Evolutionary conservation across 1,140 invertebrate genomes (phyloP).

Genomic region (Papilio xuthus): DNA sequence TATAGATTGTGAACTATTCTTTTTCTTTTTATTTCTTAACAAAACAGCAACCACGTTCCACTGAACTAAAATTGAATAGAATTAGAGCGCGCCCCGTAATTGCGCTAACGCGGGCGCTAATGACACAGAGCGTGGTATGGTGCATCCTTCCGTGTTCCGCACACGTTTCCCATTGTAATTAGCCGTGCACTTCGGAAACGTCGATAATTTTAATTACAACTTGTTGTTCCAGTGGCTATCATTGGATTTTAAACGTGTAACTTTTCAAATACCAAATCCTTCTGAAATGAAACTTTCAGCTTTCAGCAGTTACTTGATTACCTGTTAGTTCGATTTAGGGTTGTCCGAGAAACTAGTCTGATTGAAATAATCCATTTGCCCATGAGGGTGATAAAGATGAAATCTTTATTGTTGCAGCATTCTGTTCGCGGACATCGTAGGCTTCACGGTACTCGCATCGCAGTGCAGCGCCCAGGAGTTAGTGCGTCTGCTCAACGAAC

Average conservation of each 20-base stretch:
- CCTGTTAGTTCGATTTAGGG: no score
- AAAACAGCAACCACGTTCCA: slow-evolving; percentile 4
- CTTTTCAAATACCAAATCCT: not conserved
- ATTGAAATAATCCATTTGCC: no score
- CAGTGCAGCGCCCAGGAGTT: slow-evolving; percentile 90
- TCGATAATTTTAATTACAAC: slow-evolving; percentile 15
- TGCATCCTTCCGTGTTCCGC: slow-evolving; percentile 33
- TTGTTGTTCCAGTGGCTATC: not conserved
- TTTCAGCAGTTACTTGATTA: no score
- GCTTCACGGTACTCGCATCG: slow-evolving; percentile 96
- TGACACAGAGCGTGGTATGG: not conserved
- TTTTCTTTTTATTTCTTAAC: not conserved
- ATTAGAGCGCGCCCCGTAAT: slow-evolving; percentile 10
- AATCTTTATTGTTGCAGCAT: slow-evolving; percentile 85
- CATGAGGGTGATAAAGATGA: no score
- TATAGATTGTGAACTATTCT: no score
- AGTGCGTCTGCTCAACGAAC: slow-evolving; percentile 93
- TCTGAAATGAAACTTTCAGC: no score
- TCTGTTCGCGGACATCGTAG: slow-evolving; percentile 97
- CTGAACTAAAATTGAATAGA: slow-evolving; percentile 4
- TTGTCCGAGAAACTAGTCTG: no score
- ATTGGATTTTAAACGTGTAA: not conserved
- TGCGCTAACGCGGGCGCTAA: slow-evolving; percentile 27
- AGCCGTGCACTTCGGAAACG: slow-evolving; percentile 21
- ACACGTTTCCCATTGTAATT: slow-evolving; percentile 33